Evolutionary conservation across 1,140 invertebrate genomes (phyloP), one percentile per base, ranked within the genome.

Genomic region (Ectropis grisescens): DNA sequence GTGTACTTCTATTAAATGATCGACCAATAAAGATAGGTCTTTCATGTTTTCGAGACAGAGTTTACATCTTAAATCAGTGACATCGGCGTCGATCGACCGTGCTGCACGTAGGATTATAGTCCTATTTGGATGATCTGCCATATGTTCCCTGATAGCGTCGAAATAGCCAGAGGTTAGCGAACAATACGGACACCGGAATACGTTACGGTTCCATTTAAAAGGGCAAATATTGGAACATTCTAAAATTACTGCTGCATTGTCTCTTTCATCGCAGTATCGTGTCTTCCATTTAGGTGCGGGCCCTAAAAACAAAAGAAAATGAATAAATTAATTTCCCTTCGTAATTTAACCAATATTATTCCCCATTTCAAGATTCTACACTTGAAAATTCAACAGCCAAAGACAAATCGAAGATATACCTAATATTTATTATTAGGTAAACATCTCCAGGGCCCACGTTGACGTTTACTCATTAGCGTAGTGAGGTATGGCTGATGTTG

Each of bases 241-340:
- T 29, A 80, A 50, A 33, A 80, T 69, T 25, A 70, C 54, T 7
- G 64, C 66, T 7, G 72, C 70, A 41, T 80, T 78, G 56, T 71
- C 60, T 48, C 68, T 80, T 38, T 71, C 58, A 58, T 75, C 75
- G 32, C 68, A 60, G 59, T 54, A 75, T 47, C 57, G 33, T 59
- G 54, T 58, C 58, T 67, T 67, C 71, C 76, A 45, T 65, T 68
- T 41, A 65, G 41, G 46, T 36, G 23, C 26, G 43, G 49, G 32
- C 41, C 66, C 71, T 76, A 76, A 58, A 71, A 72, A 64, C 58
- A 75, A 64, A 75, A 61, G 47, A 64, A 67, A 62, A 58, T n/a
- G n/a, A n/a, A n/a, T n/a, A n/a, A n/a, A n/a, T n/a, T n/a, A n/a
- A n/a, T n/a, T n/a, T n/a, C n/a, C n/a, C n/a, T n/a, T n/a, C n/a